These are phyloP conservation scores for Cordilura impudica DNA, from an alignment of 2,888 invertebrate species.

Conservation along the genomic window DNA sequence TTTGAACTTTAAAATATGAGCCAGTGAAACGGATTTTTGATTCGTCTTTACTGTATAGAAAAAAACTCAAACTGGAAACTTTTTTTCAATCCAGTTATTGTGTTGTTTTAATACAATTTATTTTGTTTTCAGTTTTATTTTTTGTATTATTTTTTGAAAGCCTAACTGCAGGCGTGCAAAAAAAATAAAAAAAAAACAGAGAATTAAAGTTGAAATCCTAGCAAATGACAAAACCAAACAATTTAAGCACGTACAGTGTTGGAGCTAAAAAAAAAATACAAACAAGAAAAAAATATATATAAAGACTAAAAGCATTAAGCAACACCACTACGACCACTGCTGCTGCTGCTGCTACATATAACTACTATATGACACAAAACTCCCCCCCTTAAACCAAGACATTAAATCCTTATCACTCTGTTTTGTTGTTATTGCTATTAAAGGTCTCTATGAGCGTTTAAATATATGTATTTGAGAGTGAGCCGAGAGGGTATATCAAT, in stretches of 20 bases:
- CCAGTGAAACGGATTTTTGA: no score
- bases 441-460: conserved; percentile 18
- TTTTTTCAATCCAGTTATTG: no score
- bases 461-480: conserved; percentile 28
- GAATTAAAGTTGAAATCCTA: conserved; percentile 48
- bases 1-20: no score
- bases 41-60: not conserved
- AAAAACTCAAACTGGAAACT: no score
- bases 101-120: conserved; percentile 35
- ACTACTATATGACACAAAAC: conserved; percentile 9
- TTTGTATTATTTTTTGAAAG: conserved; percentile 56
- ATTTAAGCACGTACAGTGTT: conserved; percentile 61
- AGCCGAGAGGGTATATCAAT: conserved; percentile 44
- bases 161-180: conserved; percentile 61
- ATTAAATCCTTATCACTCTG: conserved; percentile 60
- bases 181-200: conserved; percentile 29
- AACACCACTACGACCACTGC: conserved; percentile 23
- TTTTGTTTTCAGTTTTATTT: conserved; percentile 31
- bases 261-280: conserved; percentile 31
- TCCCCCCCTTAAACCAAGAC: conserved; percentile 33
- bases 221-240: conserved; percentile 62
- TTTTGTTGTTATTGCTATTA: conserved; percentile 55
- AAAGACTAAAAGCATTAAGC: conserved; percentile 51
- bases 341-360: not conserved
- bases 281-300: conserved; percentile 22